Base-by-base conservation (phyloP, 2,797 vertebrate species). In the Macropus fuliginosus region DNA sequence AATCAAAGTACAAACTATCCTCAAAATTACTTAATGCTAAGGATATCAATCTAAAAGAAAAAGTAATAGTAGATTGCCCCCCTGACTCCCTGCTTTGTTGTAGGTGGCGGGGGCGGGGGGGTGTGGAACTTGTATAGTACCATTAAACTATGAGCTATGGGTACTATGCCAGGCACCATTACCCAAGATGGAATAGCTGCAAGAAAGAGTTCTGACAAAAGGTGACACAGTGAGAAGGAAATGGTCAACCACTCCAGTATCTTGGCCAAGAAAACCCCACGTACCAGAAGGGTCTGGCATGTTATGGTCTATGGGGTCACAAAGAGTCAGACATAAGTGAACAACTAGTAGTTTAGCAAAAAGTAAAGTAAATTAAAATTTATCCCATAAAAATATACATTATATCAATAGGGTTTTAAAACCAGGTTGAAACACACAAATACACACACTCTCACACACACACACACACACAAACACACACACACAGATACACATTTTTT, bases 31-130 rank as follows among this genome's bases (percentile, higher is more conserved):
- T 92, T n/a, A 62, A 10, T 57, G 56, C 40, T 95, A 92, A 93
- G 40, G 57, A 0, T 94, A 93, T 46, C 16, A 93, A 96, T 95
- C 96, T 81, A 96, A 94, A 95, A 93, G 94, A n/a, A 96, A 91
- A 27, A 96, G 46, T 91, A 81, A 0, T 81, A 9, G 2, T 40
- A 46, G 16, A 40, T 46, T 81, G 4, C 74, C 9, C 21, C 40
- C 29, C 74, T 24, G 21, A 46, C 46, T 24, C 40, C 24, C 21
- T 3, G 18, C 8, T 8, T 81, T 81, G n/a, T 46, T 21, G 66
- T 81, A n/a, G 34, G 57, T 31, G 56, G 56, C 21, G 0, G 9
- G 13, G 3, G 56, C 4, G 56, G 24, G 6, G 6, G 28, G 24
- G 5, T 5, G 56, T 8, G 28, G 27, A 8, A 21, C 57, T 29